Conservation (phyloP, 2,113 vertebrate genomes). For the Lepisosteus osseus region DNA sequence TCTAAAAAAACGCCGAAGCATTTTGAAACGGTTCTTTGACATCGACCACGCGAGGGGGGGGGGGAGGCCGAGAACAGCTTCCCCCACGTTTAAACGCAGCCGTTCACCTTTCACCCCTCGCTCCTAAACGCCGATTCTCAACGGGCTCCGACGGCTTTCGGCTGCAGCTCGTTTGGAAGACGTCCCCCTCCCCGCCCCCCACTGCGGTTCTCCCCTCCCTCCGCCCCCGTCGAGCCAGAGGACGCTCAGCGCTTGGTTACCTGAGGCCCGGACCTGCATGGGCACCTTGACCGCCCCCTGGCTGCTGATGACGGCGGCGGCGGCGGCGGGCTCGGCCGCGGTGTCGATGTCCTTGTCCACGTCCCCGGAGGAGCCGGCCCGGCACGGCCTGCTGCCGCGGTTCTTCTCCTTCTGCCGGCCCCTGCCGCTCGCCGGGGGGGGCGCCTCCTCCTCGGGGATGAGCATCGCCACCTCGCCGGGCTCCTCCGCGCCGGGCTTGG, state of each 20-base stretch:
- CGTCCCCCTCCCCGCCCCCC: too few relatives aligned
- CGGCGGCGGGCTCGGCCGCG: conserved; percentile 53
- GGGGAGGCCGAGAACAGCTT: too few relatives aligned
- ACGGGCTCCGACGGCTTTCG: too few relatives aligned
- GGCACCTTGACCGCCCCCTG: conserved; percentile 88
- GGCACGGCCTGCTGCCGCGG: conserved; percentile 78
- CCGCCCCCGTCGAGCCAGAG: neutral
- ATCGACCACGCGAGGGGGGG: too few relatives aligned
- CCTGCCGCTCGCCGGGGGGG: conserved; percentile 60
- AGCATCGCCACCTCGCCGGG: conserved; percentile 84
- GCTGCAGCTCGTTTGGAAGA: too few relatives aligned
- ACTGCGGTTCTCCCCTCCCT: too few relatives aligned
- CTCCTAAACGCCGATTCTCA: too few relatives aligned
- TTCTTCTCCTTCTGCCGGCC: conserved; percentile 89
- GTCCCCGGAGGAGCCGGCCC: conserved; percentile 68
- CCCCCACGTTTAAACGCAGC: too few relatives aligned
- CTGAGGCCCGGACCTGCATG: conserved; percentile 78
- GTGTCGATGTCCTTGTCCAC: conserved; percentile 83
- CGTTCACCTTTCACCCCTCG: too few relatives aligned
- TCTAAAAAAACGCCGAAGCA: too few relatives aligned
- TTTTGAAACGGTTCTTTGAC: too few relatives aligned
- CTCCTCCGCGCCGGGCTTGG: conserved; percentile 62
- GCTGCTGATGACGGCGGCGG: conserved; percentile 70
- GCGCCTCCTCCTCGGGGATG: conserved; percentile 81
- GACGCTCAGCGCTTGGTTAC: conserved; percentile 45